Evolutionary conservation across 2,888 invertebrate genomes (phyloP).

Genomic region (Brachynemurus nebulosus): DNA sequence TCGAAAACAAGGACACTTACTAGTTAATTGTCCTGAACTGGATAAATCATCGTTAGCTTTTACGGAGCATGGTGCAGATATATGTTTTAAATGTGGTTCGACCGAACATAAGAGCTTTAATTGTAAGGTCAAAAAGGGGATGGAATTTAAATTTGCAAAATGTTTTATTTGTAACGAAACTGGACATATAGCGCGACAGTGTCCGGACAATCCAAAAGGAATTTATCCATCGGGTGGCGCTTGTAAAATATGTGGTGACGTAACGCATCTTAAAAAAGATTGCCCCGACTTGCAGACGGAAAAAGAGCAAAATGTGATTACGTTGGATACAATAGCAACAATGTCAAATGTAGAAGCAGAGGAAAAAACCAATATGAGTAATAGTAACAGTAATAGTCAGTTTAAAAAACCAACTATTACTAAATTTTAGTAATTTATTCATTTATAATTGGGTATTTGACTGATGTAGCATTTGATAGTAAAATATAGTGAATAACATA

Average conservation of each 20-base stretch:
- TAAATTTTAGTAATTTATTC: slow-evolving; percentile 14
- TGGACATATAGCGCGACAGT: slow-evolving; percentile 78
- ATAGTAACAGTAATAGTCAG: too few species aligned
- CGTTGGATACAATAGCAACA: slow-evolving; percentile 22
- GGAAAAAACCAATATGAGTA: too few species aligned
- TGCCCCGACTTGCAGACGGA: slow-evolving; percentile 43
- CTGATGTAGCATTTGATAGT: too few species aligned
- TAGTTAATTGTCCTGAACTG: slow-evolving; percentile 67
- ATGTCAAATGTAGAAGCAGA: background rate
- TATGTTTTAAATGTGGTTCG: slow-evolving; percentile 84
- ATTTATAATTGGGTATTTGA: too few species aligned
- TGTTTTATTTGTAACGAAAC: slow-evolving; percentile 81
- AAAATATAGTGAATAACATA: too few species aligned
- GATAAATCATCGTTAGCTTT: slow-evolving; percentile 36
- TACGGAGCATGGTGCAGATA: slow-evolving; percentile 40
- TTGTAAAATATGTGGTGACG: slow-evolving; percentile 75
- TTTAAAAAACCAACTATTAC: slow-evolving; percentile 24
- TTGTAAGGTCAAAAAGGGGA: slow-evolving; percentile 50
- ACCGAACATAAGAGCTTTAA: slow-evolving; percentile 69
- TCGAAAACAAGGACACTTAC: slow-evolving; percentile 60
- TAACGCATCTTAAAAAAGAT: slow-evolving; percentile 70
- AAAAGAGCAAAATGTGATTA: slow-evolving; percentile 22
- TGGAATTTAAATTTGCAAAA: slow-evolving; percentile 64
- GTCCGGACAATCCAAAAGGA: slow-evolving; percentile 77
- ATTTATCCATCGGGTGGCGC: slow-evolving; percentile 72